Percentiles rank a stretch among this genome's conserved stretches.
Conservation (phyloP, 1,140 invertebrate species). For the Drosophila parabipectinata region DNA sequence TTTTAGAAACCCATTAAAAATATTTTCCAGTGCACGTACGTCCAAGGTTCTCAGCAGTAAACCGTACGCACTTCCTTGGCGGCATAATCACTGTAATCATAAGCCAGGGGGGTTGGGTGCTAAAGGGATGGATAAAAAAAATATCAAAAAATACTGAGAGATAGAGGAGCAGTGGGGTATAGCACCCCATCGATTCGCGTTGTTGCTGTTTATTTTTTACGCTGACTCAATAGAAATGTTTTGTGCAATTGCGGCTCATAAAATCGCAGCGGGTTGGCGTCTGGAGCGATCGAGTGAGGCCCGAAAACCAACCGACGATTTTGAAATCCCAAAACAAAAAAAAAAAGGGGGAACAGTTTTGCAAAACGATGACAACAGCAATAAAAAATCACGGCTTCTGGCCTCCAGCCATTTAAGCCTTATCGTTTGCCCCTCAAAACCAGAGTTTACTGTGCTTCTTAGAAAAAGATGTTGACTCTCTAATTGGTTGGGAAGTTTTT, state of each 20-base stretch:
- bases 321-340: slow-evolving; percentile 2
- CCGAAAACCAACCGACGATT: slow-evolving; percentile 12
- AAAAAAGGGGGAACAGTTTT: slow-evolving; percentile 13
- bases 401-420: too few species aligned
- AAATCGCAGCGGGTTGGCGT: slow-evolving; percentile 77
- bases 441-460: slow-evolving; percentile 21
- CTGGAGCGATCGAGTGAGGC: slow-evolving; percentile 46
- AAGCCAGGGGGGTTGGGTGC: slow-evolving; percentile 37
- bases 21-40: slow-evolving; percentile 9
- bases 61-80: slow-evolving; percentile 48
- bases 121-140: neutral
- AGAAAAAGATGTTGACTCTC: slow-evolving; percentile 21
- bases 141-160: neutral
- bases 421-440: slow-evolving; percentile 1
- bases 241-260: slow-evolving; percentile 80
- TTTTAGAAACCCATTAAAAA: too few species aligned
- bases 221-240: slow-evolving; percentile 78
- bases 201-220: slow-evolving; percentile 52
- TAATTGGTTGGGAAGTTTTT: slow-evolving; percentile 51
- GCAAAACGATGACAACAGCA: slow-evolving; percentile 70
- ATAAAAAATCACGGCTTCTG: slow-evolving; percentile 38
- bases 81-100: slow-evolving; percentile 76
- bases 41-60: slow-evolving; percentile 13
- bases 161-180: slow-evolving; percentile 8
- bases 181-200: slow-evolving; percentile 41